Evolutionary conservation across 2,113 vertebrate genomes (phyloP).

Genomic region (Lophochroa leadbeateri): DNA sequence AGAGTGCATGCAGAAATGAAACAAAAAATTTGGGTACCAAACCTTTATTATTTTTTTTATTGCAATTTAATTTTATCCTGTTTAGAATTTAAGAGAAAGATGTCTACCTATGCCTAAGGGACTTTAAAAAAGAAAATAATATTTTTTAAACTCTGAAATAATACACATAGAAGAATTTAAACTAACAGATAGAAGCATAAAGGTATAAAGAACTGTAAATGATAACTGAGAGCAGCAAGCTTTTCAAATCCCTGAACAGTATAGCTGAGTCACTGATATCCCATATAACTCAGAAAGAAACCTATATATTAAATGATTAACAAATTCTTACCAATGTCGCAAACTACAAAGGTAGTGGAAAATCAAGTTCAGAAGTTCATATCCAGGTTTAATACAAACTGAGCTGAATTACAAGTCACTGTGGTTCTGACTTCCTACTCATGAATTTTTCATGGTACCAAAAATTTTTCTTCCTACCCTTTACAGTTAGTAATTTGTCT

Average conservation of each 20-base stretch:
- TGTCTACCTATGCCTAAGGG: background rate
- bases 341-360: background rate
- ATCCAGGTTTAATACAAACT: background rate
- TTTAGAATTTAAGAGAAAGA: background rate
- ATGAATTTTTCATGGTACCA: conserved; percentile 46
- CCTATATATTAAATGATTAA: background rate
- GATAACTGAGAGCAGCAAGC: background rate
- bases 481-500: conserved; percentile 57
- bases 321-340: background rate
- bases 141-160: background rate
- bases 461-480: conserved; percentile 47
- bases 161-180: background rate
- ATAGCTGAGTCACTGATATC: background rate
- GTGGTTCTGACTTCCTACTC: conserved; percentile 54
- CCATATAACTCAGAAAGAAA: background rate
- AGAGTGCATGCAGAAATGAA: background rate
- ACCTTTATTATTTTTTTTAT: background rate
- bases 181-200: background rate
- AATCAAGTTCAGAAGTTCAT: conserved; percentile 33
- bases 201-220: background rate
- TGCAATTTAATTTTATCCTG: background rate
- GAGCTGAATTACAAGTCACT: conserved; percentile 53
- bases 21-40: background rate
- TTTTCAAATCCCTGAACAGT: background rate
- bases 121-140: background rate